Conservation (phyloP, 2,888 invertebrate genomes). For the Phyllotreta striolata region DNA sequence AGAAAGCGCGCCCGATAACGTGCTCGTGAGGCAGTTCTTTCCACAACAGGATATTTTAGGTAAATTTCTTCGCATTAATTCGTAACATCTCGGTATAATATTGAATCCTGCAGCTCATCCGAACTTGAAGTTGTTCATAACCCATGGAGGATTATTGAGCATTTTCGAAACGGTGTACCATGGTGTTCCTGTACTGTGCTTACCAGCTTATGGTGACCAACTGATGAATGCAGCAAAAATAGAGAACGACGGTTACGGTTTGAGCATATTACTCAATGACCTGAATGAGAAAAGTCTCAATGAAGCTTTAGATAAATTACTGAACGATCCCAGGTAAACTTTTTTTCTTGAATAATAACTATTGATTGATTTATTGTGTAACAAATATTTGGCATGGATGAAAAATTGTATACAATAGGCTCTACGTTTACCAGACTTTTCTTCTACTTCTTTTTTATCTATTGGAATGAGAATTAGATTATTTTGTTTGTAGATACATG, state of each 20-base stretch:
- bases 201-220: conserved; percentile 65
- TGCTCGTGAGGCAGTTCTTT: conserved; percentile 52
- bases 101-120: conserved; percentile 60
- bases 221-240: conserved; percentile 61
- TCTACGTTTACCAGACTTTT: too few species aligned
- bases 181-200: conserved; percentile 62
- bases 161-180: conserved; percentile 65
- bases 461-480: too few species aligned
- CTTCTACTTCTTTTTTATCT: too few species aligned
- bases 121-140: conserved; percentile 66
- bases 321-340: too few species aligned
- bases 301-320: too few species aligned
- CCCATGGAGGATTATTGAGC: conserved; percentile 68
- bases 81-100: too few species aligned
- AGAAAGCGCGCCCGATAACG: conserved; percentile 53
- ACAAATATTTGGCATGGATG: too few species aligned
- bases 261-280: conserved; percentile 57
- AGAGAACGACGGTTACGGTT: conserved; percentile 49
- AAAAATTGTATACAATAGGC: too few species aligned
- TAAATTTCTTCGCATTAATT: conserved; percentile 21
- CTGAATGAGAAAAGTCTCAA: too few species aligned
- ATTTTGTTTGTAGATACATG: conserved; percentile 25
- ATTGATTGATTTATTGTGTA: too few species aligned
- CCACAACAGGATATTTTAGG: conserved; percentile 51
- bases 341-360: too few species aligned